These are phyloP conservation scores for Lordiphosa stackelbergi DNA, from an alignment of 1,140 invertebrate species.

Conservation along the genomic window DNA sequence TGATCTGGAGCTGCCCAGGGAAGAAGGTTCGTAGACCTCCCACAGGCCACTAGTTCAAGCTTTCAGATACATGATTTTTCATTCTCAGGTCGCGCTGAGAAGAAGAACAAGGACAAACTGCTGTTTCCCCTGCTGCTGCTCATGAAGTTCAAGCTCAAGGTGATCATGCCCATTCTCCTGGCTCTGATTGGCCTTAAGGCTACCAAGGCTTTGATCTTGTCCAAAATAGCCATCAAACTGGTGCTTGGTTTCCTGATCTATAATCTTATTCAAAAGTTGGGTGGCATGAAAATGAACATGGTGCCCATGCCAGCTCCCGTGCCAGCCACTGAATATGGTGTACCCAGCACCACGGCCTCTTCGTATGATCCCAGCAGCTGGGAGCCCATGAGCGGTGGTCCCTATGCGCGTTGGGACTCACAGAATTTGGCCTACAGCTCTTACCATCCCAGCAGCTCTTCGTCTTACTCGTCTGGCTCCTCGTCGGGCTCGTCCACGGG, in stretches of 20 bases:
- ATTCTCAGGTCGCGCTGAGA: constrained; percentile 61
- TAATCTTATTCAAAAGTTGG: constrained; percentile 85
- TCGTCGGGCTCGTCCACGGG: constrained; percentile 57
- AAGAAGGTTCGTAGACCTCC: constrained; percentile 75
- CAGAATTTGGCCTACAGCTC: constrained; percentile 88
- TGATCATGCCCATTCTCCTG: constrained; percentile 88
- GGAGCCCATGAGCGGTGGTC: constrained; percentile 83
- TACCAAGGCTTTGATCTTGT: constrained; percentile 88
- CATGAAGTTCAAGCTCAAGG: constrained; percentile 89
- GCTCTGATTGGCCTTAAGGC: constrained; percentile 88
- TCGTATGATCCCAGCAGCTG: constrained; percentile 83
- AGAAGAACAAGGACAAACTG: constrained; percentile 87
- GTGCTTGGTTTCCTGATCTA: constrained; percentile 88
- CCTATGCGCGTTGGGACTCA: constrained; percentile 85
- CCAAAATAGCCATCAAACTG: constrained; percentile 87
- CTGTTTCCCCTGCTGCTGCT: constrained; percentile 86
- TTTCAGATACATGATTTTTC: not conserved
- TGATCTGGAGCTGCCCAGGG: constrained; percentile 79
- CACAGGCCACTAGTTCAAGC: constrained; percentile 21
- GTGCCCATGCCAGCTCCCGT: constrained; percentile 79
- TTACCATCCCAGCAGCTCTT: constrained; percentile 83
- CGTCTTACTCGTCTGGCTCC: constrained; percentile 79
- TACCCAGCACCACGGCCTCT: constrained; percentile 81
- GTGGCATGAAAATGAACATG: constrained; percentile 86
- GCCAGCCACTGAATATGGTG: constrained; percentile 81